Percentiles rank a stretch among this genome's conserved stretches.
phyloP scores from a whole-genome alignment of 2,113 vertebrate species.

The Xiphorhynchus elegans region DNA sequence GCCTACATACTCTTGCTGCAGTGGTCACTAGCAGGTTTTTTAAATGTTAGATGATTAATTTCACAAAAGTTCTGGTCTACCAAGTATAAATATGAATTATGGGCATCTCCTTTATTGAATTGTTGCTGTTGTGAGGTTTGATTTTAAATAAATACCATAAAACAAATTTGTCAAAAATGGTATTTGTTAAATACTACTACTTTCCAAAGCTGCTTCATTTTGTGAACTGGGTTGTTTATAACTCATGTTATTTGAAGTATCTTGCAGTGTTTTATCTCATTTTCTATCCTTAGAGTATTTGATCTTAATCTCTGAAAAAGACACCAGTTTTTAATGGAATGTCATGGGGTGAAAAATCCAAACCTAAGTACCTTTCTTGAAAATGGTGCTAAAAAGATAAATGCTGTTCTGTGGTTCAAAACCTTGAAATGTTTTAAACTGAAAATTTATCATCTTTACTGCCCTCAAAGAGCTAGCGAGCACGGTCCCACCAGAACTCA shows the following conservation, averaged over 20 bases:
- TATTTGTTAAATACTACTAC: not conserved
- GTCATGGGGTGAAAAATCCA: not conserved
- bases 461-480: not conserved
- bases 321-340: not conserved
- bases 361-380: not conserved
- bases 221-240: not conserved
- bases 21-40: not conserved
- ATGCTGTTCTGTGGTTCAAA: not conserved
- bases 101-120: not conserved
- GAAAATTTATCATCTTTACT: not conserved
- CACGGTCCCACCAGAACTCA: accelerated
- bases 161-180: not conserved
- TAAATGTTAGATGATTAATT: not conserved
- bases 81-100: not conserved
- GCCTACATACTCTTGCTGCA: not conserved
- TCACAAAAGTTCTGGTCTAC: not conserved
- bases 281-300: not conserved
- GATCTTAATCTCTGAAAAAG: not conserved
- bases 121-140: not conserved
- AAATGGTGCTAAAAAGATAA: not conserved
- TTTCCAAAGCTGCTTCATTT: not conserved
- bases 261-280: not conserved
- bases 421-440: not conserved
- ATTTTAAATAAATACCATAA: not conserved
- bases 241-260: not conserved